Evolutionary conservation across 2,888 invertebrate genomes (phyloP).

Genomic region (Sycophila texana): DNA sequence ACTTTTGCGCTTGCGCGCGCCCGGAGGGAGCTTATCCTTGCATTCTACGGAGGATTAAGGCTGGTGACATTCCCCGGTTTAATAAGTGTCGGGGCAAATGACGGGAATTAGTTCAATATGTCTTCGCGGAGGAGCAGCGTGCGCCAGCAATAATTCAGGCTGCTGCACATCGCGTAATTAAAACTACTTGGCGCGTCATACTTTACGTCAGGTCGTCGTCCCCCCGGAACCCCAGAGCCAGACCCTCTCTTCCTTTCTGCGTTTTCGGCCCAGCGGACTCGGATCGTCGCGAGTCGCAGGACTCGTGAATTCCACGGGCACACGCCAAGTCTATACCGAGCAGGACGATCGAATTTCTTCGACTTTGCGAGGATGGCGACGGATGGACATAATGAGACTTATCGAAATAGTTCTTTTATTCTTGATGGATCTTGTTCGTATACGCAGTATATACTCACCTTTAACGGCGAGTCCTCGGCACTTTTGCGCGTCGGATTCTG

Average conservation of each 20-base stretch:
- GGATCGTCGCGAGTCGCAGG: background rate
- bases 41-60: conserved; percentile 65
- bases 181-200: conserved; percentile 71
- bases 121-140: conserved; percentile 59
- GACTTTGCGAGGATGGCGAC: background rate
- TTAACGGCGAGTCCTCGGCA: conserved; percentile 23
- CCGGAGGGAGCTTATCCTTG: conserved; percentile 45
- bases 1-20: background rate
- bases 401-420: background rate
- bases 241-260: conserved; percentile 19
- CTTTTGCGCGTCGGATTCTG: conserved; percentile 12
- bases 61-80: conserved; percentile 70
- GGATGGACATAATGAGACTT: background rate
- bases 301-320: conserved; percentile 11
- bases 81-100: conserved; percentile 72
- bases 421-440: background rate
- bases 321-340: background rate
- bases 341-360: background rate
- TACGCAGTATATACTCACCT: conserved; percentile 13
- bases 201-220: conserved; percentile 57
- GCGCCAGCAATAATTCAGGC: conserved; percentile 68
- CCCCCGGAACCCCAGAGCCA: conserved; percentile 5
- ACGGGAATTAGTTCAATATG: conserved; percentile 72
- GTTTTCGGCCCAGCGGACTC: conserved; percentile 9
- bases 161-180: conserved; percentile 70